A percentile compares a stretch with the other conserved stretches of the same genome.
Conservation (phyloP, 1,140 invertebrate species). For the Trachelipus rathkii region DNA sequence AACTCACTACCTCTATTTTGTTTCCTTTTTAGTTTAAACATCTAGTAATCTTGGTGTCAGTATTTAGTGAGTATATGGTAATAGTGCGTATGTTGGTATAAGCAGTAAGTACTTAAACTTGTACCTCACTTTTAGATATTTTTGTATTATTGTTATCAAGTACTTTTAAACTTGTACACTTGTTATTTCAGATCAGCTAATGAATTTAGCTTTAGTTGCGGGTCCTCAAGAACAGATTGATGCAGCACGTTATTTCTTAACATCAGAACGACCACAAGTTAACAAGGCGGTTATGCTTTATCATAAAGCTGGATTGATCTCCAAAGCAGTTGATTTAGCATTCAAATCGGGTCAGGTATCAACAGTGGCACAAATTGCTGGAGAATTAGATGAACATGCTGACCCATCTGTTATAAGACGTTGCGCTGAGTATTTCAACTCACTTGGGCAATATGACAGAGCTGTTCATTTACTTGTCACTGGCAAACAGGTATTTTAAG, state of each 20-base stretch:
- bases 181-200: constrained; percentile 66
- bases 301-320: constrained; percentile 70
- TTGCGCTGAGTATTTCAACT: constrained; percentile 82
- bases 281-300: constrained; percentile 90
- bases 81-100: too few relatives aligned
- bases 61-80: too few relatives aligned
- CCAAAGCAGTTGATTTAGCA: constrained; percentile 86
- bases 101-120: too few relatives aligned
- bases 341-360: constrained; percentile 58
- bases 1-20: too few relatives aligned
- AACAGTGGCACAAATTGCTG: constrained; percentile 70
- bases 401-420: constrained; percentile 74
- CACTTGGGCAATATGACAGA: constrained; percentile 78
- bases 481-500: constrained; percentile 62
- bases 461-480: constrained; percentile 78
- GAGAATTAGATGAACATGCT: constrained; percentile 71
- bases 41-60: too few relatives aligned
- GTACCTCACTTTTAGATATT: too few relatives aligned
- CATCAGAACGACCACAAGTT: constrained; percentile 55
- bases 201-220: constrained; percentile 75
- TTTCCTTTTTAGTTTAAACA: too few relatives aligned
- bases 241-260: constrained; percentile 79
- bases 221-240: constrained; percentile 73
- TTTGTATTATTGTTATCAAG: too few relatives aligned
- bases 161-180: neutral